Evolutionary conservation across 2,113 vertebrate species (phyloP), one percentile per base, ranked within the genome.

Genomic region (Pteronura brasiliensis): DNA sequence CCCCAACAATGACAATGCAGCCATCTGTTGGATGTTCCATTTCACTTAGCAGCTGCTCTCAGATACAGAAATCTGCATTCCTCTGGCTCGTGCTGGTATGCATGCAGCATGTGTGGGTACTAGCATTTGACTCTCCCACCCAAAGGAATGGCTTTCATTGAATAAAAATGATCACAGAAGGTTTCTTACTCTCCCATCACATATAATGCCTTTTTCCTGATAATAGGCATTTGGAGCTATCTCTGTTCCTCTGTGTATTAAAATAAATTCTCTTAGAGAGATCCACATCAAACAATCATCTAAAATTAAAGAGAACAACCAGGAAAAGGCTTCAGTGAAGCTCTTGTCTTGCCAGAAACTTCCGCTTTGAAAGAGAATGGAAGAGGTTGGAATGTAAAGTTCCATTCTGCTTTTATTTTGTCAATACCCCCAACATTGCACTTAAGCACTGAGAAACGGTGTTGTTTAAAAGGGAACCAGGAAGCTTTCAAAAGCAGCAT

Each of bases 11-110:
- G 98, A 98, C 98, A 98, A 98, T 97, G 97, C 97, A 98, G 94
- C 98, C 98, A 98, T 98, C 98, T 98, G 98, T 98, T 97, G 97
- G 98, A 97, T 47, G 95, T 94, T 97, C 97, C 97, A 98, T 97
- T 98, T 97, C 96, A 96, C 97, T 98, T 94, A 98, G 97, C 98
- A 98, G 98, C 98, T 98, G 98, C 97, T 97, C 87, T 94, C 95
- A 95, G 96, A 98, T 93, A 98, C 90, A 96, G 97, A 98, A 96
- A 97, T 97, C 97, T 98, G 93, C 97, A 98, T 98, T 98, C 98
- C 93, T 97, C 97, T 9, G 59, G 95, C 96, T 97, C 55, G 34
- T 93, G 96, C 93, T 95, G 97, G 96, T 95, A 97, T 98, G 97
- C 55, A 57, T 77, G 97, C 95, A 95, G 97, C 97, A 96, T 97